These are phyloP conservation scores for Nyctalus aviator DNA, from an alignment of 2,797 vertebrate genomes.

Conservation along the genomic window DNA sequence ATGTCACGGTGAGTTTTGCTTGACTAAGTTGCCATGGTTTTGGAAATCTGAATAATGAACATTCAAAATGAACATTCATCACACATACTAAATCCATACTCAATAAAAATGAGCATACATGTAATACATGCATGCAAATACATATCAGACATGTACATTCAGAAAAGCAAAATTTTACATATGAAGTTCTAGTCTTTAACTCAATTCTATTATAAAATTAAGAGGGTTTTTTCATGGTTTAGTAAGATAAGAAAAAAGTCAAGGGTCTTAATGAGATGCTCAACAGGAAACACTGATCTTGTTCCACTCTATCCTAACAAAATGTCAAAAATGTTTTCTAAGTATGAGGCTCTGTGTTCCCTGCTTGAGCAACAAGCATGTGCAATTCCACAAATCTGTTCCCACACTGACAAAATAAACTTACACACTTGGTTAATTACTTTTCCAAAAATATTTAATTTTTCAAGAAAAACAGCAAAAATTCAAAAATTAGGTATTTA, in stretches of 20 bases:
- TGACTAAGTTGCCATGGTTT: not conserved
- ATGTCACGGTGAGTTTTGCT: not conserved
- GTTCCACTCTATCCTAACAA: not conserved
- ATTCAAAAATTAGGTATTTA: not conserved
- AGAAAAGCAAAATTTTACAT: not conserved
- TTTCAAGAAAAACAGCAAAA: not conserved
- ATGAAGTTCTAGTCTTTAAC: not conserved
- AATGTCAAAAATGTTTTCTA: not conserved
- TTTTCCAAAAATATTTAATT: not conserved
- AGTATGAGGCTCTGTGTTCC: not conserved
- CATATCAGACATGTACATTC: not conserved
- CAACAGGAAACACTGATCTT: not conserved
- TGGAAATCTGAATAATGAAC: not conserved
- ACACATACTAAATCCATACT: not conserved
- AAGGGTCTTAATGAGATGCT: not conserved
- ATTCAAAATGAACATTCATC: not conserved
- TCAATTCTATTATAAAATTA: slow-evolving; percentile 34
- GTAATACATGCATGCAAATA: not conserved
- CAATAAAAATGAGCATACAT: slow-evolving; percentile 1
- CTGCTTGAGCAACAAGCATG: not conserved
- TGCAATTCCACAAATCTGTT: not conserved
- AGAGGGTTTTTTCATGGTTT: not conserved
- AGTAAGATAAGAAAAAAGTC: not conserved
- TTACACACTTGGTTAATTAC: not conserved
- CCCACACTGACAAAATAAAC: not conserved